phyloP scores from a whole-genome alignment of 2,113 vertebrate species.

The Boulengeromyrus knoepffleri region DNA sequence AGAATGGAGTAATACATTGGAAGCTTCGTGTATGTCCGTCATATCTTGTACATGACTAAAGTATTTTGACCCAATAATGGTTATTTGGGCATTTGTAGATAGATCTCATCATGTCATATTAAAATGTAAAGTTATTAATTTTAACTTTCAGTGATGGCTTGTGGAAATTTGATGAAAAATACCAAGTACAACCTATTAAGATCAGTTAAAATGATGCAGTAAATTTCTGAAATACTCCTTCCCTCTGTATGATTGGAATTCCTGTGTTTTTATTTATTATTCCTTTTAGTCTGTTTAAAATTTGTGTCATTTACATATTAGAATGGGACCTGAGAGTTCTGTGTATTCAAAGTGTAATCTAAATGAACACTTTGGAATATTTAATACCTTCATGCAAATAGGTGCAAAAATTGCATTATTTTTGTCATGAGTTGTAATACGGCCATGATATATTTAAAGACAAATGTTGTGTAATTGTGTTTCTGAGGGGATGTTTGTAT shows the following conservation, averaged over 20 bases:
- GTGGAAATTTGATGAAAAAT: neutral
- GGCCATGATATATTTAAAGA: neutral
- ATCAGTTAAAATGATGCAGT: slow-evolving; percentile 31
- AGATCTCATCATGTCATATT: neutral
- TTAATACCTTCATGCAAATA: neutral
- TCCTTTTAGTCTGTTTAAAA: slow-evolving; percentile 28
- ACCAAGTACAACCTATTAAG: neutral
- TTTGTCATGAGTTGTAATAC: neutral
- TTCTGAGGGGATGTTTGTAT: neutral
- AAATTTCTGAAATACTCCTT: slow-evolving; percentile 41
- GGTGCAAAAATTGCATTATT: neutral
- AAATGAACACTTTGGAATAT: neutral
- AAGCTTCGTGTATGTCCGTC: neutral
- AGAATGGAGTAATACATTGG: neutral
- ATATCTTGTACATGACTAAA: neutral
- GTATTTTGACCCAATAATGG: neutral
- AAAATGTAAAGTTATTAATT: neutral
- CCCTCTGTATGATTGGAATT: slow-evolving; percentile 34
- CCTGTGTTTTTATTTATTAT: slow-evolving; percentile 38
- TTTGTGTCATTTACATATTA: neutral
- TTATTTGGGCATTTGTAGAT: neutral
- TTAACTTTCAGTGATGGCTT: neutral
- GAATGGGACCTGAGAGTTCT: neutral
- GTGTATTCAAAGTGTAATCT: neutral
- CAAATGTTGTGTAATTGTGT: neutral